Base-by-base conservation (phyloP, 1,140 invertebrate species). In the Apis laboriosa region DNA sequence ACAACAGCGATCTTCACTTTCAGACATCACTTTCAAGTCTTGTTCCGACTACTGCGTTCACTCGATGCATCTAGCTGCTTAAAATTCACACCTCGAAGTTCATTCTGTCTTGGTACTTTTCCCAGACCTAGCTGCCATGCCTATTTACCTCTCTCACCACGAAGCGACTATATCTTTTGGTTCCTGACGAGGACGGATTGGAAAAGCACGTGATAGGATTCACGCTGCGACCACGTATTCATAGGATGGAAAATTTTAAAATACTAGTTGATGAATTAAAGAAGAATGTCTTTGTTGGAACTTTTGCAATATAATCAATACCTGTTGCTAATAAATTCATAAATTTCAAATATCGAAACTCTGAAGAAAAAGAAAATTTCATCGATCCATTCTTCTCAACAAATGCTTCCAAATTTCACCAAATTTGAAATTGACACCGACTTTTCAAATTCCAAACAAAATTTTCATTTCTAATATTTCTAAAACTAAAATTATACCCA, bases 141-240 rank as follows among this genome's bases (percentile, higher is more conserved):
- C 75, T 83, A 64, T 71, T 83, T 78, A 51, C 49, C 70, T 87
- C 81, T 77, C 77, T 68, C 49, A 19, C 86, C 85, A 84, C 81
- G 77, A 24, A 80, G 49, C 28, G 24, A 63, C 72, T 84, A 80
- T 74, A 85, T 81, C 84, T 83, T 76, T 84, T 43, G 77, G 76
- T 63, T 82, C 63, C 28, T 80, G 80, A 83, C 88, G 76, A 71
- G 81, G 80, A 84, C 83, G 61, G 80, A 60, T 87, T 86, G 64
- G 60, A 76, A 60, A 77, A 53, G 79, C 86, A 82, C 82, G 85
- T 86, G 86, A 89, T 88, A 85, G 84, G 89, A 91, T 91, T 91
- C 86, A 88, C 88, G 88, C 82, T 80, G 60, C 77, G 81, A 77
- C 77, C 89, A 72, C 67, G 76, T 79, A 85, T 85, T 79, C 85